phyloP scores from a whole-genome alignment of 2,113 vertebrate species.

The Orthonyx spaldingii region DNA sequence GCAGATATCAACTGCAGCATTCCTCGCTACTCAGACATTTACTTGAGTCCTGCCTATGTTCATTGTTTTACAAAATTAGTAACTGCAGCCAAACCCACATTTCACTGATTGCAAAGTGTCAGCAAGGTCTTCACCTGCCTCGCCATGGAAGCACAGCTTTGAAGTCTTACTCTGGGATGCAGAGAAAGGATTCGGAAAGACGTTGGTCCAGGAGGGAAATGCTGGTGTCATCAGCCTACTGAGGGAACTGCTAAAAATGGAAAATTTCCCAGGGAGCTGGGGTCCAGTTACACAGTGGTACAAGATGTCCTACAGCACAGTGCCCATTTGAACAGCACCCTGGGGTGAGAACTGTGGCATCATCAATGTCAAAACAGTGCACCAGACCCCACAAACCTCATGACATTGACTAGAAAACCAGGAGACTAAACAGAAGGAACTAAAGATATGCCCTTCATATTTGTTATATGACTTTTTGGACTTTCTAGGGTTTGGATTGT shows the following conservation, averaged over 20 bases:
- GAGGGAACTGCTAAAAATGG: slow-evolving; percentile 64
- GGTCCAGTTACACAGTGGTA: slow-evolving; percentile 54
- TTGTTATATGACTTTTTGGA: not conserved
- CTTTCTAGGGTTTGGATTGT: not conserved
- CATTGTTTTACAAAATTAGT: not conserved
- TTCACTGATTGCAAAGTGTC: not conserved
- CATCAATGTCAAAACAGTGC: not conserved
- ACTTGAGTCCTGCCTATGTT: not conserved
- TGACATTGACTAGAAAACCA: not conserved
- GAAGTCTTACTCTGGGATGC: not conserved
- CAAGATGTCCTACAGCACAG: not conserved
- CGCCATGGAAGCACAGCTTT: not conserved
- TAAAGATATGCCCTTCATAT: not conserved
- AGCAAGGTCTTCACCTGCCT: slow-evolving; percentile 19
- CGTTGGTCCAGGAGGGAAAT: slow-evolving; percentile 1
- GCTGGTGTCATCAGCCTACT: slow-evolving; percentile 9
- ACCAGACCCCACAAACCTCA: not conserved
- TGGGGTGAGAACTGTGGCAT: not conserved
- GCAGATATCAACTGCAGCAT: not conserved
- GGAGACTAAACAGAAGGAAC: not conserved
- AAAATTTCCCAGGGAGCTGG: slow-evolving; percentile 25
- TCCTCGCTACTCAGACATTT: not conserved
- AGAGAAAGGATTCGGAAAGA: not conserved
- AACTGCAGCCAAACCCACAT: not conserved
- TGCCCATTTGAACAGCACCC: not conserved